These are phyloP conservation scores for Melipona bicolor DNA, from an alignment of 2,888 invertebrate species.

Conservation along the genomic window DNA sequence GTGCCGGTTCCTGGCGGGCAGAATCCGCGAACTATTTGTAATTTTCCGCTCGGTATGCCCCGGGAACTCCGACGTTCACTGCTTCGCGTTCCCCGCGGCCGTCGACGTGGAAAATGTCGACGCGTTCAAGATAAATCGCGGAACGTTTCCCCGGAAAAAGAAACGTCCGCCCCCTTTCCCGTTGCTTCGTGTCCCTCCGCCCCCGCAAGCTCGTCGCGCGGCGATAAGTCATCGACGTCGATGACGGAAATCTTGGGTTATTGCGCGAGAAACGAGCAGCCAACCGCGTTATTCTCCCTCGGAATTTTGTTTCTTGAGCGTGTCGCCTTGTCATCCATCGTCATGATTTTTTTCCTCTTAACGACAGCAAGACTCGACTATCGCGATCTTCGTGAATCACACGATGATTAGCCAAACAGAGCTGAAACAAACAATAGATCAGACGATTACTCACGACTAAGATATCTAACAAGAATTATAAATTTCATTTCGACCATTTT, in stretches of 20 bases:
- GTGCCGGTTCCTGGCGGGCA: slow-evolving; percentile 35
- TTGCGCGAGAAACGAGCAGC: background rate
- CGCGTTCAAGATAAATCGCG: slow-evolving; percentile 64
- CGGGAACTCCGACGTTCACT: slow-evolving; percentile 67
- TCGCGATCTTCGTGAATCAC: too few species aligned
- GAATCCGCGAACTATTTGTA: slow-evolving; percentile 72
- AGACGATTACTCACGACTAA: too few species aligned
- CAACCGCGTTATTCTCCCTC: background rate
- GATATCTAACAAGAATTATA: too few species aligned
- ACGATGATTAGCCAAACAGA: too few species aligned
- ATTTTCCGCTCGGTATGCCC: slow-evolving; percentile 73
- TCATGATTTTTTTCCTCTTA: too few species aligned
- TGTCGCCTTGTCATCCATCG: too few species aligned
- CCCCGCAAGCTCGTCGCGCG: background rate
- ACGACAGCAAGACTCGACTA: too few species aligned
- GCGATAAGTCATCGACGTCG: slow-evolving; percentile 8
- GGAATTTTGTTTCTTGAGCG: background rate
- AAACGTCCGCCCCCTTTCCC: slow-evolving; percentile 27
- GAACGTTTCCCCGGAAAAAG: slow-evolving; percentile 30
- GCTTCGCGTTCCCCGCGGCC: slow-evolving; percentile 55
- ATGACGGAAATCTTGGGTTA: slow-evolving; percentile 7
- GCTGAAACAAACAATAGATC: too few species aligned
- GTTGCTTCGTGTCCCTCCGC: background rate
- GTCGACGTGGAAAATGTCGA: slow-evolving; percentile 65
- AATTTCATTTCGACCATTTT: too few species aligned